A percentile compares a stretch with the other conserved stretches of the same genome.
Conservation (phyloP, 1,140 invertebrate genomes). For the Trinorchestia longiramus region DNA sequence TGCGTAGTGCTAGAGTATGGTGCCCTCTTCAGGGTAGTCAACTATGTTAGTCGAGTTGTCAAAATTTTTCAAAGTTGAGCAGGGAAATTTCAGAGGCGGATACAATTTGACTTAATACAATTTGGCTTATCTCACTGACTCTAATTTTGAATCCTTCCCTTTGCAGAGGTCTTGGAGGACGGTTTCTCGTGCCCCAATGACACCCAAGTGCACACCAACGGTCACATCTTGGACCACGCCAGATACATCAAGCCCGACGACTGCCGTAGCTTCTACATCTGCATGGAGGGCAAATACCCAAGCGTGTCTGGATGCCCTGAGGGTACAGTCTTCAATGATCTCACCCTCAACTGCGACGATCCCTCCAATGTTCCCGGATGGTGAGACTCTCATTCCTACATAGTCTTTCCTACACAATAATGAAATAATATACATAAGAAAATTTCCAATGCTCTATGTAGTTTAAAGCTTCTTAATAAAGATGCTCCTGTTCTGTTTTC, state of each 20-base stretch:
- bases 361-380: constrained; percentile 85
- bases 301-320: constrained; percentile 82
- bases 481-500: too few species aligned
- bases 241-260: constrained; percentile 85
- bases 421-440: too few species aligned
- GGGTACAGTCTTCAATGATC: constrained; percentile 85
- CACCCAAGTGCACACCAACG: constrained; percentile 77
- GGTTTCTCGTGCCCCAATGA: constrained; percentile 83
- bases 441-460: background rate
- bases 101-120: background rate
- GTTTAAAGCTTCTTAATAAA: too few species aligned
- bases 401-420: background rate
- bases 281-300: constrained; percentile 81
- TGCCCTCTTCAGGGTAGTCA: background rate
- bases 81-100: background rate
- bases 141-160: background rate
- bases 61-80: background rate
- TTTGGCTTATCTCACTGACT: background rate
- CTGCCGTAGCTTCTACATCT: constrained; percentile 88
- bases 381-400: constrained; percentile 72
- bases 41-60: background rate
- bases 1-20: background rate
- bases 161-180: constrained; percentile 74
- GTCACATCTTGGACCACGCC: constrained; percentile 80
- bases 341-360: constrained; percentile 83